Percentiles rank a stretch among this genome's conserved stretches.
Conservation (phyloP, 2,888 invertebrate genomes). For the Ennomos erosarius region DNA sequence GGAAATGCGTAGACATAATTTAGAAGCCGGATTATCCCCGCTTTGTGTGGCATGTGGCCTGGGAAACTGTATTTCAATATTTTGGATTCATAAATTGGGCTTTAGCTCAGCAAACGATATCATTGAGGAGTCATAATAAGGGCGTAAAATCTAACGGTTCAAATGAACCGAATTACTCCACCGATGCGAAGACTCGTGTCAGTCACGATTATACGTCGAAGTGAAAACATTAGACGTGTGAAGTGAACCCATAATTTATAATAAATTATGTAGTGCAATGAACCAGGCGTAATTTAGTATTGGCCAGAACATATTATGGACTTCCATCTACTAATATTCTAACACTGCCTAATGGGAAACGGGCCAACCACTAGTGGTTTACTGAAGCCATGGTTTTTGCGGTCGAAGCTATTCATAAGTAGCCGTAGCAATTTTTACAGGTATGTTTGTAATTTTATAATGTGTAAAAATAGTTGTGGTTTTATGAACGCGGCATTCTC, state of each 20-base stretch:
- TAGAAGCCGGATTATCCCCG: slow-evolving; percentile 37
- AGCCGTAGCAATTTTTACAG: slow-evolving; percentile 17
- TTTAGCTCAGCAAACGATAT: slow-evolving; percentile 42
- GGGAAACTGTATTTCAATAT: slow-evolving; percentile 33
- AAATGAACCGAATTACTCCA: slow-evolving; percentile 72
- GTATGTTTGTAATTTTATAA: slow-evolving; percentile 30
- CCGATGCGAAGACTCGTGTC: slow-evolving; percentile 68
- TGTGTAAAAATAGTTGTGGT: slow-evolving; percentile 31
- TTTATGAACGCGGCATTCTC: slow-evolving; percentile 19
- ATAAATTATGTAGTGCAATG: slow-evolving; percentile 77
- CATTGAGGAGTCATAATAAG: slow-evolving; percentile 12
- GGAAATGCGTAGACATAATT: slow-evolving; percentile 36
- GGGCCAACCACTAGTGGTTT: slow-evolving; percentile 63
- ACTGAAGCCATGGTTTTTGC: slow-evolving; percentile 59
- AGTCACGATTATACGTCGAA: slow-evolving; percentile 75
- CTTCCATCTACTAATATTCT: slow-evolving; percentile 66
- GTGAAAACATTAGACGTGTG: slow-evolving; percentile 81
- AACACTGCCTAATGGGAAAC: slow-evolving; percentile 63
- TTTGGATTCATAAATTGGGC: slow-evolving; percentile 40
- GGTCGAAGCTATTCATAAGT: slow-evolving; percentile 34
- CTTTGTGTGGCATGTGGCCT: slow-evolving; percentile 27
- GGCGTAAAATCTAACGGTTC: slow-evolving; percentile 67
- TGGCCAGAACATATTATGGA: slow-evolving; percentile 60
- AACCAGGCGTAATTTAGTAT: slow-evolving; percentile 76
- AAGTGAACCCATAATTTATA: slow-evolving; percentile 82